Percentiles rank a stretch among this genome's conserved stretches.
Evolutionary conservation across 2,888 invertebrate species (phyloP).

Genomic region (Cynaeus angustus): DNA sequence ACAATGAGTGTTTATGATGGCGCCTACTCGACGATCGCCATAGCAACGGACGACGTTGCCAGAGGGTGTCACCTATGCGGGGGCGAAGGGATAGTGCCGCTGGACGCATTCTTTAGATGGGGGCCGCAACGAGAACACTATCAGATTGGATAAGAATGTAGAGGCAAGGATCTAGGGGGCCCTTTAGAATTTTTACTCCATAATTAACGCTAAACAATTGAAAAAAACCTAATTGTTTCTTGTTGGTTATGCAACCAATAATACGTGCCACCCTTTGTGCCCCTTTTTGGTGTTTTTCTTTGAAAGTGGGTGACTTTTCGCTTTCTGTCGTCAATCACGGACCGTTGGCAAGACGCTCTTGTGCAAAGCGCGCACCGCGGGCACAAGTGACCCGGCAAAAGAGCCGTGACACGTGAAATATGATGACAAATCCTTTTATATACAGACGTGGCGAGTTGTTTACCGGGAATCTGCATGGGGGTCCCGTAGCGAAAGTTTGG

Average conservation of each 20-base stretch:
- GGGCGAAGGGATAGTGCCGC: slow-evolving; percentile 52
- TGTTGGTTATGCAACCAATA: not conserved
- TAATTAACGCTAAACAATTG: too few species aligned
- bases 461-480: slow-evolving; percentile 27
- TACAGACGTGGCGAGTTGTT: slow-evolving; percentile 45
- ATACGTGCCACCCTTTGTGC: not conserved
- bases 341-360: slow-evolving; percentile 57
- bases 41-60: slow-evolving; percentile 69
- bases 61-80: slow-evolving; percentile 67
- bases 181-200: too few species aligned
- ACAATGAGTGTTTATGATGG: slow-evolving; percentile 73
- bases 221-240: too few species aligned
- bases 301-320: slow-evolving; percentile 46
- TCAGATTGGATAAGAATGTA: too few species aligned
- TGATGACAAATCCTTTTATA: slow-evolving; percentile 61
- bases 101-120: slow-evolving; percentile 25
- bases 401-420: slow-evolving; percentile 61
- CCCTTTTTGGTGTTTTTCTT: not conserved
- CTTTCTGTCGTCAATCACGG: slow-evolving; percentile 56
- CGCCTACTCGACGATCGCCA: slow-evolving; percentile 72
- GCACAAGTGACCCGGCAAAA: slow-evolving; percentile 60
- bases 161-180: too few species aligned
- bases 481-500: slow-evolving; percentile 4
- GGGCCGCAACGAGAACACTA: not conserved
- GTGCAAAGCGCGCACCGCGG: slow-evolving; percentile 48